phyloP scores from a whole-genome alignment of 2,113 vertebrate genomes.

The Ranitomeya variabilis region DNA sequence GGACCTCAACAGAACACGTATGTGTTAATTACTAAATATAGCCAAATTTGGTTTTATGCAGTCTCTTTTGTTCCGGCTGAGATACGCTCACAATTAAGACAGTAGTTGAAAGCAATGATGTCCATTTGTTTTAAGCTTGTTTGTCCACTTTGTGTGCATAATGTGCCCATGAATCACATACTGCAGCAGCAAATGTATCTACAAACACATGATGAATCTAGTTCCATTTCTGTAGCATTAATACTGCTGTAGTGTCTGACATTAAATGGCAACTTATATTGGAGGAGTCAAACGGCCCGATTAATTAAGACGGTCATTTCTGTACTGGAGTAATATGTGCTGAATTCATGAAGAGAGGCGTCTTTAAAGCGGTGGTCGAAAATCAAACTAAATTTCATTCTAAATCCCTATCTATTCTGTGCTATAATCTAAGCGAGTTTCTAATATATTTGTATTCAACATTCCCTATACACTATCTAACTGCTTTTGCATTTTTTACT shows the following conservation, averaged over 20 bases:
- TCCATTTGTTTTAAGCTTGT: not conserved
- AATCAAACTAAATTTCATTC: too few relatives aligned
- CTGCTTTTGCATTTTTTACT: too few relatives aligned
- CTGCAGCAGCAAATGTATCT: not conserved
- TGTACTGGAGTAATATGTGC: too few relatives aligned
- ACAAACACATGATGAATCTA: not conserved
- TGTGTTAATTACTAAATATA: constrained; percentile 4
- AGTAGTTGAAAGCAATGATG: constrained; percentile 10
- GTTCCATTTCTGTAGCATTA: not conserved
- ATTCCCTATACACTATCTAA: too few relatives aligned
- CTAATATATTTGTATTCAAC: too few relatives aligned
- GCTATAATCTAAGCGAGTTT: too few relatives aligned
- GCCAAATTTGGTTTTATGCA: not conserved
- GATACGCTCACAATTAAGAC: not conserved
- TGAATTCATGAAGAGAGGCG: too few relatives aligned
- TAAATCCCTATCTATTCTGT: too few relatives aligned
- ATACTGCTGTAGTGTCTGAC: not conserved
- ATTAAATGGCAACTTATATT: not conserved
- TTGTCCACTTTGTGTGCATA: not conserved
- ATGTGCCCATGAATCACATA: not conserved
- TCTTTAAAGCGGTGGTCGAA: too few relatives aligned
- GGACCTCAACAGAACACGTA: not conserved
- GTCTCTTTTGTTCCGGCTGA: not conserved
- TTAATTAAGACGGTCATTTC: too few relatives aligned
- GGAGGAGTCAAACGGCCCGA: too few relatives aligned